Evolutionary conservation across 2,797 vertebrate species (phyloP).

Genomic region (Amphiprion clarkii): DNA sequence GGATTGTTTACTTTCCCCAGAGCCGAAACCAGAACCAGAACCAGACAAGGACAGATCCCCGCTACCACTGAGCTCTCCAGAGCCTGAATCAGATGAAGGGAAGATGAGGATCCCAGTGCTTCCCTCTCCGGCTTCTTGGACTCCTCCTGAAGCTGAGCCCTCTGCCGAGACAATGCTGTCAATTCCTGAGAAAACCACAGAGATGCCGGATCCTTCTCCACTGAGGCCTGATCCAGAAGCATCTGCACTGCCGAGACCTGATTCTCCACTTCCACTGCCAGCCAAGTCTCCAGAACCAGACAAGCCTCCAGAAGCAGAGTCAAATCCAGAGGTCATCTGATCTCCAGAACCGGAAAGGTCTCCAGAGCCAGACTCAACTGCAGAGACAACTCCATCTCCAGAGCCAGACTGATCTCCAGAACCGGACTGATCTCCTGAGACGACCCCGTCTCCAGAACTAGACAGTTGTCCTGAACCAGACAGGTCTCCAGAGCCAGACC

Average conservation of each 20-base stretch:
- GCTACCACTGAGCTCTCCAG: slow-evolving; percentile 78
- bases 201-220: slow-evolving; percentile 67
- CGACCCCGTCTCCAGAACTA: background rate
- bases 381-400: slow-evolving; percentile 1
- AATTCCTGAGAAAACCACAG: slow-evolving; percentile 68
- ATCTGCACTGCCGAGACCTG: slow-evolving; percentile 46
- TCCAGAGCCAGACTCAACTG: slow-evolving; percentile 35
- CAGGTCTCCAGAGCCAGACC: slow-evolving; percentile 35
- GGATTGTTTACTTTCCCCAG: slow-evolving; percentile 64
- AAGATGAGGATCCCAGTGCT: slow-evolving; percentile 71
- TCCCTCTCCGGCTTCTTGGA: slow-evolving; percentile 79
- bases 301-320: slow-evolving; percentile 2
- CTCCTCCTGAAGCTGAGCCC: slow-evolving; percentile 68
- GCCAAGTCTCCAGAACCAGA: slow-evolving; percentile 36
- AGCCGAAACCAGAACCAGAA: slow-evolving; percentile 64
- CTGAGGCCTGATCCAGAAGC: slow-evolving; percentile 74
- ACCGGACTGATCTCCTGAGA: slow-evolving; percentile 44
- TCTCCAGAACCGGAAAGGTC: slow-evolving; percentile 13
- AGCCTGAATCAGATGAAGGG: slow-evolving; percentile 55
- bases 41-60: slow-evolving; percentile 65
- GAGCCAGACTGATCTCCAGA: slow-evolving; percentile 23
- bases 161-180: slow-evolving; percentile 59
- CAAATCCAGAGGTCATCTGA: slow-evolving; percentile 5
- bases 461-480: slow-evolving; percentile 13
- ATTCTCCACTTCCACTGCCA: slow-evolving; percentile 39